Base-by-base conservation (phyloP, 2,888 invertebrate genomes). In the Pterobdella sp. region DNA sequence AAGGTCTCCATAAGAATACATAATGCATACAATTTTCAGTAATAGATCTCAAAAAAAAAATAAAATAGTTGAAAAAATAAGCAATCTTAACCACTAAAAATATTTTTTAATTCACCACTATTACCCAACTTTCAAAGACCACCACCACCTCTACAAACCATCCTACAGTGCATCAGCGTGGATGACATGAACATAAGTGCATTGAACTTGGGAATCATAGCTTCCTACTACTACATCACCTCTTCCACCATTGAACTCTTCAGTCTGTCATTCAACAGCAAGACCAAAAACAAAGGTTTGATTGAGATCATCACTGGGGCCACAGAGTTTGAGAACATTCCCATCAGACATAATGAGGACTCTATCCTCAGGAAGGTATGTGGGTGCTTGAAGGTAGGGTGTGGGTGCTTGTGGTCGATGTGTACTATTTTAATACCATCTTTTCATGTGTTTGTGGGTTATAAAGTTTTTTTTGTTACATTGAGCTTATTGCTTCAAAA, bases 201-300 rank as follows among this genome's bases (percentile, higher is more conserved):
- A 0, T 87, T 98, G 49, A 99, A 99, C 87, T 86, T 99, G 82
- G 98, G 98, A 81, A 98, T 99, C 96, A 99, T 99, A 83, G 97
- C 98, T 0, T 95, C 97, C 0, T 99, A 99, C 85, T 99, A 99
- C 84, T 98, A 98, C 85, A 98, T 98, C 80, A 96, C 97, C 84
- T 98, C 99, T 80, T 95, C 96, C 0, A 99, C 98, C 0, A 98
- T 98, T 74, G 98, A 98, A 84, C 86, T 99, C 79, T 99, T 99
- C 87, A 94, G 94, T 81, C 88, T 96, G 80, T 97, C 97, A 0
- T 86, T 99, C 68, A 96, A 94, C 78, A 92, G 88, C 80, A 98
- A 97, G 86, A 99, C 97, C 0, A 99, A 98, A 86, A 93, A 97
- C 75, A 89, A 95, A 18, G 96, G 97, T 0, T 87, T 99, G 10